phyloP scores from a whole-genome alignment of 2,888 invertebrate genomes.

The Synanthedon vespiformis region DNA sequence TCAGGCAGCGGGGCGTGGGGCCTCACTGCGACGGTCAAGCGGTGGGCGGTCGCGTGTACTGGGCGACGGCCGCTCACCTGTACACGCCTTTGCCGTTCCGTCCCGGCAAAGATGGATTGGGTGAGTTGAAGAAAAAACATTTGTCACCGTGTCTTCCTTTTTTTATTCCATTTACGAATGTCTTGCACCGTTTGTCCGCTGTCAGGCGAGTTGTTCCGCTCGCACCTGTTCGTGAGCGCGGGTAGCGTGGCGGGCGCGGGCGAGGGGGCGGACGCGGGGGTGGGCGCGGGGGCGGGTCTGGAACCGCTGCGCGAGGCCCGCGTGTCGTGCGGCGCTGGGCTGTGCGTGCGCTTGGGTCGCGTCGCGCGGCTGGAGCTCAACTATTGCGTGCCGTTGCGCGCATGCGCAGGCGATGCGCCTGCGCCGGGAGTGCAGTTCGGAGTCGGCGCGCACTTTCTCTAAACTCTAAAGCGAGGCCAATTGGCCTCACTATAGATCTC shows the following conservation, averaged over 20 bases:
- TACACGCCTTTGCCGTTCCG: slow-evolving; percentile 92
- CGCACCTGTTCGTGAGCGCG: slow-evolving; percentile 90
- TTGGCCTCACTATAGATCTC: no score
- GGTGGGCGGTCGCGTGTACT: slow-evolving; percentile 82
- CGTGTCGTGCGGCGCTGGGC: slow-evolving; percentile 83
- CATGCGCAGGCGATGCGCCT: slow-evolving; percentile 73
- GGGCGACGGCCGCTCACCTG: slow-evolving; percentile 88
- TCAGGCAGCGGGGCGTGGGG: slow-evolving; percentile 87
- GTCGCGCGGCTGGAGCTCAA: slow-evolving; percentile 96
- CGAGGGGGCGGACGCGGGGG: slow-evolving; percentile 34
- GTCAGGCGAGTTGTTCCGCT: slow-evolving; percentile 73
- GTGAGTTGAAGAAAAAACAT: no score
- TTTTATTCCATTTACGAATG: no score
- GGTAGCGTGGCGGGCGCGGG: slow-evolving; percentile 78
- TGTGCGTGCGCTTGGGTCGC: slow-evolving; percentile 82
- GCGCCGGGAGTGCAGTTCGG: slow-evolving; percentile 86
- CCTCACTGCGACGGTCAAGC: slow-evolving; percentile 84
- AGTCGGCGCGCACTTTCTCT: slow-evolving; percentile 84
- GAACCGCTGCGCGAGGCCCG: slow-evolving; percentile 69
- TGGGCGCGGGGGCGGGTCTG: slow-evolving; percentile 34
- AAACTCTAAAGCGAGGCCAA: slow-evolving; percentile 12
- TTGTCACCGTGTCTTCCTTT: no score
- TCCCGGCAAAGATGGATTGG: slow-evolving; percentile 81
- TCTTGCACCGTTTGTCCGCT: no score
- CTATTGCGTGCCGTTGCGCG: slow-evolving; percentile 85